These are phyloP conservation scores for Phenganax stokvisi DNA, from an alignment of 92 coral and sea anemone genomes.

Conservation along the genomic window DNA sequence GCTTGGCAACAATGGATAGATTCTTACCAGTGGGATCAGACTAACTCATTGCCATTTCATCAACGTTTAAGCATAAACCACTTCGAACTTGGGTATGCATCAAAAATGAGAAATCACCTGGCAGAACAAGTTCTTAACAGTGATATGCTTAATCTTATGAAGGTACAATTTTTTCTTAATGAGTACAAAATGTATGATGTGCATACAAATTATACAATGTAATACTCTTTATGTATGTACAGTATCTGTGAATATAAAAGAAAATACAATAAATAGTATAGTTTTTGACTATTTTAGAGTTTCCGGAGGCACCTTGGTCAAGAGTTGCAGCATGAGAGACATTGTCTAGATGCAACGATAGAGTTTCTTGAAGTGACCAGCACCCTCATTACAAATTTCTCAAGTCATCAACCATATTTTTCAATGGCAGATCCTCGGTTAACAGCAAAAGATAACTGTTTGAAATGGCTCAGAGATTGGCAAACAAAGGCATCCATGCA, in stretches of 20 bases:
- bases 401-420: neutral
- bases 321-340: neutral
- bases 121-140: slow-evolving; percentile 41
- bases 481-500: neutral
- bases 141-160: slow-evolving; percentile 26
- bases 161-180: slow-evolving; percentile 5
- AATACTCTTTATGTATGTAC: too few relatives aligned
- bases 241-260: neutral
- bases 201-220: neutral
- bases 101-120: slow-evolving; percentile 46
- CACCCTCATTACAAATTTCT: neutral
- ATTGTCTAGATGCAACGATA: neutral
- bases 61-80: slow-evolving; percentile 21
- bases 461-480: neutral
- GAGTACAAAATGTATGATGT: neutral
- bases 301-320: neutral
- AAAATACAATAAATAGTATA: neutral
- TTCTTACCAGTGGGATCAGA: slow-evolving; percentile 55
- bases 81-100: slow-evolving; percentile 30
- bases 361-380: slow-evolving; percentile 3
- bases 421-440: slow-evolving; percentile 10
- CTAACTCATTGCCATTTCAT: slow-evolving; percentile 37
- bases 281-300: neutral
- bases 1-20: slow-evolving; percentile 42
- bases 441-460: neutral